A percentile compares a stretch with the other conserved stretches of the same genome.
Conservation (phyloP, 1,140 invertebrate genomes). For the Trypoxylus dichotomus region DNA sequence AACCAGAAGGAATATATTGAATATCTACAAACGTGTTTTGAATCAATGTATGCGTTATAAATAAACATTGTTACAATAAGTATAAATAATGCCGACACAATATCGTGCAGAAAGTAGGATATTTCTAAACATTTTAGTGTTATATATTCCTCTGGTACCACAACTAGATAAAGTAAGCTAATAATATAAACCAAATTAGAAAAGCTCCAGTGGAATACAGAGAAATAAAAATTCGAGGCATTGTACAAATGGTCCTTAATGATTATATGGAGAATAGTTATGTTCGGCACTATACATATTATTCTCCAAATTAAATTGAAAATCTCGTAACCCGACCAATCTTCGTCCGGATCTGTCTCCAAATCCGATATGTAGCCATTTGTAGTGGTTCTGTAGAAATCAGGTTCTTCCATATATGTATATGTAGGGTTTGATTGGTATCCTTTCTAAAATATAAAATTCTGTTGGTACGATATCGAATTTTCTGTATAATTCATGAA, state of each 20-base stretch:
- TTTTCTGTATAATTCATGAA: background rate
- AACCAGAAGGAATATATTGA: background rate
- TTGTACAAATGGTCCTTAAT: background rate
- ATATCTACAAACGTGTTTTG: background rate
- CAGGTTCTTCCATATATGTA: background rate
- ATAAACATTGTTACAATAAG: background rate
- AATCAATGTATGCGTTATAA: conserved; percentile 2
- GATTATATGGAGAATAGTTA: background rate
- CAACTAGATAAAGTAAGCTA: background rate
- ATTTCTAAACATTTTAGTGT: conserved; percentile 12
- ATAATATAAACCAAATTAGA: background rate
- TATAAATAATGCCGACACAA: background rate
- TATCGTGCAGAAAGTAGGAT: background rate
- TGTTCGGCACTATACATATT: background rate
- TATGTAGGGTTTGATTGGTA: background rate
- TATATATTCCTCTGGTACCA: background rate
- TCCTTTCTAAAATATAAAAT: background rate
- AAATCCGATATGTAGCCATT: background rate
- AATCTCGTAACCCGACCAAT: background rate
- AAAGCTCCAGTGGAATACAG: background rate
- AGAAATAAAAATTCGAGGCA: conserved; percentile 7
- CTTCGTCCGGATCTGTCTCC: background rate
- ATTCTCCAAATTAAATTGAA: conserved; percentile 11
- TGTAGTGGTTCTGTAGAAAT: background rate
- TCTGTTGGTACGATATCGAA: background rate